These are phyloP conservation scores for Amphimallon solstitiale DNA, from an alignment of 2,888 invertebrate genomes.

Conservation along the genomic window DNA sequence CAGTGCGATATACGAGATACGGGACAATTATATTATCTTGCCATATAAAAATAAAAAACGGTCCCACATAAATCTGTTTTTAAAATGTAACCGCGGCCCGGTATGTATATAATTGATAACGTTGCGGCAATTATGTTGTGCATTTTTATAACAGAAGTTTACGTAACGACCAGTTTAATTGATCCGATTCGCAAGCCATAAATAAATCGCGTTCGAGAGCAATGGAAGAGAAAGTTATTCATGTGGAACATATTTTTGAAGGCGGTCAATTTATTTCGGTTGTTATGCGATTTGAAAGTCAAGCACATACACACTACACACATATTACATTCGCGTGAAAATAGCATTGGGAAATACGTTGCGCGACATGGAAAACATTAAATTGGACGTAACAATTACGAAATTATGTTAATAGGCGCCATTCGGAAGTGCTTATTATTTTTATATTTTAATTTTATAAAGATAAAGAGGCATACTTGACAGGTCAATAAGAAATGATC, in stretches of 20 bases:
- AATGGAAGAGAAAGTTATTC: slow-evolving; percentile 22
- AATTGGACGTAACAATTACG: background rate
- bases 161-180: slow-evolving; percentile 27
- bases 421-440: too few species aligned
- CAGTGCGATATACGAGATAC: slow-evolving; percentile 9
- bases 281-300: slow-evolving; percentile 17
- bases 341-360: too few species aligned
- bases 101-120: slow-evolving; percentile 11
- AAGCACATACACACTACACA: background rate
- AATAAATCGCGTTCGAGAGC: slow-evolving; percentile 11
- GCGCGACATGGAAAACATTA: background rate
- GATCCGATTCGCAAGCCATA: slow-evolving; percentile 27
- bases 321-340: background rate
- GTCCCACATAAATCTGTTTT: slow-evolving; percentile 9
- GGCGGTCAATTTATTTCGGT: slow-evolving; percentile 7
- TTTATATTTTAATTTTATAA: too few species aligned
- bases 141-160: slow-evolving; percentile 10
- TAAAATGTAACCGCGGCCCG: too few species aligned
- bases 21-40: slow-evolving; percentile 28
- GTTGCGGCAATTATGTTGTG: slow-evolving; percentile 7
- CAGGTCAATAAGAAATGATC: too few species aligned
- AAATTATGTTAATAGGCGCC: too few species aligned
- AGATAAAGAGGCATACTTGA: too few species aligned
- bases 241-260: slow-evolving; percentile 11
- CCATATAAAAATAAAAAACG: slow-evolving; percentile 25